Conservation (phyloP, 2,797 vertebrate genomes). For the Poecile montanus region DNA sequence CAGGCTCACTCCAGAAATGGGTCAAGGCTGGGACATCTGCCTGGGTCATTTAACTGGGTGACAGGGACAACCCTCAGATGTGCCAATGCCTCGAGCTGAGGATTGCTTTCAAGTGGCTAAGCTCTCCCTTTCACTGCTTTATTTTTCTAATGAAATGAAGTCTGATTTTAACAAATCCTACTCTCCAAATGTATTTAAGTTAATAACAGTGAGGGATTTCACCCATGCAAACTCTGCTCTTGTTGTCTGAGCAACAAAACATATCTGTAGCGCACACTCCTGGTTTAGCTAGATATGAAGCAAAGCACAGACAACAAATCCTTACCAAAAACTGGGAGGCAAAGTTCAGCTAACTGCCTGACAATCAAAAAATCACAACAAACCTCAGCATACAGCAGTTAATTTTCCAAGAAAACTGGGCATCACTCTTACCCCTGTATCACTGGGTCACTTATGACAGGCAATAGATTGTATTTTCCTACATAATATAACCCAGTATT, state of each 20-base stretch:
- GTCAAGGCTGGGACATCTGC: slow-evolving; percentile 37
- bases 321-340: not conserved
- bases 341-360: not conserved
- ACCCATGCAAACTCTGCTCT: not conserved
- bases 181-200: not conserved
- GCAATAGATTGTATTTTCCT: not conserved
- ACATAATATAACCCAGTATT: not conserved
- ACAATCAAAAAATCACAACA: not conserved
- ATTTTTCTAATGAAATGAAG: slow-evolving; percentile 1
- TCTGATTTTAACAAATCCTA: slow-evolving; percentile 4
- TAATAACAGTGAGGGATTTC: not conserved
- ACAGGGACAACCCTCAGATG: not conserved
- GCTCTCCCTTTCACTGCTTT: not conserved
- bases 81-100: not conserved
- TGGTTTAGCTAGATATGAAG: not conserved
- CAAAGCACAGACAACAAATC: not conserved
- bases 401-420: not conserved
- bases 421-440: not conserved
- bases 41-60: slow-evolving; percentile 22
- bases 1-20: slow-evolving; percentile 33
- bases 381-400: not conserved
- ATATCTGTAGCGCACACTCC: not conserved
- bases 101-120: not conserved
- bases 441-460: not conserved
- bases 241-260: slow-evolving; percentile 18